Percentiles rank a stretch among this genome's conserved stretches.
phyloP scores from a whole-genome alignment of 2,888 invertebrate species.

The Stenichneumon culpator region DNA sequence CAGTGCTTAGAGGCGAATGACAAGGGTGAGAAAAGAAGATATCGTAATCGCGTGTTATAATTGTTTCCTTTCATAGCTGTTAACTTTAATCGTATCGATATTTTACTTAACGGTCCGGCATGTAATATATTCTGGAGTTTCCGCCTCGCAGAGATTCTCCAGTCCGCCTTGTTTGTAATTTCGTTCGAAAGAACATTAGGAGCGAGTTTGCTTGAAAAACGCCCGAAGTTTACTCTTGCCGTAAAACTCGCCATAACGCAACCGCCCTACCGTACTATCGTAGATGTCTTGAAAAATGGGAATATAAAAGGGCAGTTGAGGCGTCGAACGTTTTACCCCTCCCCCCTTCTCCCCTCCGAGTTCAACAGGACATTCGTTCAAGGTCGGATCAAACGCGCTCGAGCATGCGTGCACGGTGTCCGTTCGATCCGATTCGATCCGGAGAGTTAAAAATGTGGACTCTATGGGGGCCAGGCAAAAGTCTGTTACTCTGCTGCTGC shows the following conservation, averaged over 20 bases:
- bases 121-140: not conserved
- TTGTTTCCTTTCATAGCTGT: not conserved
- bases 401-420: conserved; percentile 10
- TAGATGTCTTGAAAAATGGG: not conserved
- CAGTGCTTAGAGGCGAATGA: not conserved
- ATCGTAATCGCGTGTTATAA: not conserved
- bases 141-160: not conserved
- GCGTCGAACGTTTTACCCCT: not conserved
- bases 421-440: not conserved
- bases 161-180: not conserved
- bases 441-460: not conserved
- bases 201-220: not conserved
- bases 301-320: not conserved
- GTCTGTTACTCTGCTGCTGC: too few relatives aligned
- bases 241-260: not conserved
- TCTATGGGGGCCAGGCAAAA: not conserved
- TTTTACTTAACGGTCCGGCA: not conserved
- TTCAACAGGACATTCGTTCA: not conserved
- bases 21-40: not conserved
- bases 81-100: not conserved
- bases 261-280: not conserved
- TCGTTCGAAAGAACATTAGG: not conserved
- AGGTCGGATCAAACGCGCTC: not conserved
- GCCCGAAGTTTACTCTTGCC: not conserved
- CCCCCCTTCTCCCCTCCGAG: not conserved